Base-by-base conservation (phyloP, 2,113 vertebrate genomes). In the Callionymus lyra region DNA sequence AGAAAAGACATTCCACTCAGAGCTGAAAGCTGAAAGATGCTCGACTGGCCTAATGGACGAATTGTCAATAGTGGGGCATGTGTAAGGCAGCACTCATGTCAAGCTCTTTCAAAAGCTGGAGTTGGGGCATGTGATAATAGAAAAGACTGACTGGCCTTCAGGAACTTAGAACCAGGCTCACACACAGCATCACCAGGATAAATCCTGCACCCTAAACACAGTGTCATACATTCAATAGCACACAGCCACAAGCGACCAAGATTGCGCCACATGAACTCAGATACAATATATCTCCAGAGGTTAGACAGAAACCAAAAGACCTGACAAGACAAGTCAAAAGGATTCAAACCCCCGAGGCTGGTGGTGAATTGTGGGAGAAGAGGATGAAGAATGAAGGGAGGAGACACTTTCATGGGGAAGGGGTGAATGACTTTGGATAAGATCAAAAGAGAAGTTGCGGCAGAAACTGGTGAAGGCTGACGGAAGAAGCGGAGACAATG, bases 291-390 rank as follows among this genome's bases (percentile, higher is more conserved):
- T 64, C 68, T 74, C 70, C 16, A 14, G 74, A 65, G 76, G 63
- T 55, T 53, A 53, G 65, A 64, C 53, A 68, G 68, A 62, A 72
- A 77, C 66, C 65, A 67, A 69, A 52, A 75, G 64, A 64, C 74
- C 70, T 73, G 76, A 73, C 73, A 79, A 72, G 75, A 73, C 58
- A 64, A 76, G 70, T 76, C 72, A 67, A 68, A 75, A 65, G 62
- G 56, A 70, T 73, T 50, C 56, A 49, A 42, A 13, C 49, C 70
- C 70, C 63, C 21, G 32, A 72, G 71, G 69, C 67, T 40, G 57
- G 13, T 12, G 55, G 62, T 34, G 70, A 61, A 40, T 54, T 44
- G 42, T 39, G 53, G 50, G 67, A 71, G 48, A 46, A 58, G 14
- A 40, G 53, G 54, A 65, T 42, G 59, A 58, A 63, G 50, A 37